These are phyloP conservation scores for Pangasius mekongensis DNA, from an alignment of 2,797 vertebrate species.

Conservation along the genomic window DNA sequence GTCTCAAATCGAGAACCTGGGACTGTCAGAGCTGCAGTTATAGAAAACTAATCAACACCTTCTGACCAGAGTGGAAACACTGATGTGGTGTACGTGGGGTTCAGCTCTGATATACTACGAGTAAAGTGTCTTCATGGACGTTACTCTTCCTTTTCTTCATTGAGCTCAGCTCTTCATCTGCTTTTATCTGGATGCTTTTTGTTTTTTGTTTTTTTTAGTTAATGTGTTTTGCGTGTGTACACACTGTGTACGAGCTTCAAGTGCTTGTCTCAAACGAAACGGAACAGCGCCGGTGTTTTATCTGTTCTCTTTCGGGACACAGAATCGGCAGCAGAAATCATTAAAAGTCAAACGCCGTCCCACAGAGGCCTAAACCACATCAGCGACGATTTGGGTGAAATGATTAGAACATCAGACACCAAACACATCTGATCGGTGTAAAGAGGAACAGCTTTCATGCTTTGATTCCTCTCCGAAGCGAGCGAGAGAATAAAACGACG, in stretches of 20 bases:
- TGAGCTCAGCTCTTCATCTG: not conserved
- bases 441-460: not conserved
- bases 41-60: not conserved
- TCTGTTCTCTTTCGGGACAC: too few species aligned
- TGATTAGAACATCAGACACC: not conserved
- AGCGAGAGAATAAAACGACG: not conserved
- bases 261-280: not conserved
- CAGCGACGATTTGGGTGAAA: not conserved
- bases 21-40: too few species aligned
- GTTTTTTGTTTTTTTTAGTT: not conserved
- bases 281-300: not conserved
- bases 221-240: not conserved
- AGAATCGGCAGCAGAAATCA: not conserved
- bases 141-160: not conserved
- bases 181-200: not conserved
- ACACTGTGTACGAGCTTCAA: not conserved
- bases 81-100: not conserved
- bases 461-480: not conserved
- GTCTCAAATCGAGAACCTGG: too few species aligned
- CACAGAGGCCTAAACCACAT: not conserved
- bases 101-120: not conserved
- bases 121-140: not conserved
- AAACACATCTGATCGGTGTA: not conserved
- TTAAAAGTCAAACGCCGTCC: not conserved
- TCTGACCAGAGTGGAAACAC: not conserved